phyloP scores from a whole-genome alignment of 2,888 invertebrate species.

The Lamproptera curius region DNA sequence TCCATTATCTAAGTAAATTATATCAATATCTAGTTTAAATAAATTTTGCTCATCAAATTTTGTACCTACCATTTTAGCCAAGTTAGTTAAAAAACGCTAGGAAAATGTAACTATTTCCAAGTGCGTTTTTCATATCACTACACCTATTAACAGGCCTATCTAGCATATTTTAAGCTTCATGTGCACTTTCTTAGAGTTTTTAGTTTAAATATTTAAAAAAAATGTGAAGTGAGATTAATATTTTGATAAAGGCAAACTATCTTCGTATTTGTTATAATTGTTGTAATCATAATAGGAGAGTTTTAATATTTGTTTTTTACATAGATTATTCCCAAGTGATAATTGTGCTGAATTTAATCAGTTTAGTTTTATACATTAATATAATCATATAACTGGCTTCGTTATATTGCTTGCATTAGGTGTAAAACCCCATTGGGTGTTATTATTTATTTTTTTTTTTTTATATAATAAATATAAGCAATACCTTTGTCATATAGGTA shows the following conservation, averaged over 20 bases:
- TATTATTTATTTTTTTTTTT: conserved; percentile 12
- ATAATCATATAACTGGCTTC: conserved; percentile 43
- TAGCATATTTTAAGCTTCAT: conserved; percentile 46
- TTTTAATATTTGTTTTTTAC: conserved; percentile 70
- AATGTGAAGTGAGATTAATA: conserved; percentile 74
- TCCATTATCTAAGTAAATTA: conserved; percentile 73
- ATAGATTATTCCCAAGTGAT: conserved; percentile 48
- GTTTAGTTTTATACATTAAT: conserved; percentile 47
- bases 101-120: conserved; percentile 25
- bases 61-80: conserved; percentile 62
- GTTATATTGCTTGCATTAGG: conserved; percentile 36
- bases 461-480: conserved; percentile 5
- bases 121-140: conserved; percentile 17
- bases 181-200: conserved; percentile 41
- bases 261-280: conserved; percentile 70
- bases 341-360: conserved; percentile 46
- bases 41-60: conserved; percentile 73
- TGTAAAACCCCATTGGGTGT: conserved; percentile 31
- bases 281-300: conserved; percentile 75
- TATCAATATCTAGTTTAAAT: conserved; percentile 61
- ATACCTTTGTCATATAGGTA: conserved; percentile 20
- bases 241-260: conserved; percentile 60
- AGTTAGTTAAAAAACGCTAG: conserved; percentile 41
- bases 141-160: conserved; percentile 44
- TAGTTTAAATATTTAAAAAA: conserved; percentile 60